Base-by-base conservation (phyloP, 2,797 vertebrate genomes). In the Odontamblyopus lacepedii region DNA sequence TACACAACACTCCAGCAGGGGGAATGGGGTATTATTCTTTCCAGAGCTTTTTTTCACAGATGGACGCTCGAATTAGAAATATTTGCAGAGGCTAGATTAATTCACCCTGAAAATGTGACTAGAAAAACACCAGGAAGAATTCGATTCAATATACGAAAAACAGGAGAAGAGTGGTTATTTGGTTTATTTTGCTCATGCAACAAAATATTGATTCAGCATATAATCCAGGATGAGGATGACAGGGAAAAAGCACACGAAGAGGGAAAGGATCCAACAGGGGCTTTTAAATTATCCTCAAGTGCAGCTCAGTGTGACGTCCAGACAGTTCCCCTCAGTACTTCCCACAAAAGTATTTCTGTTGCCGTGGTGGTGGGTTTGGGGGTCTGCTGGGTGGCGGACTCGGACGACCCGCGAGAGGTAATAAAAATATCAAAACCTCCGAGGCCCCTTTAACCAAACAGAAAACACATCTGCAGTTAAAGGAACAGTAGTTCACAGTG, bases 251-350 rank as follows among this genome's bases (percentile, higher is more conserved):
- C 86, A 91, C 85, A 87, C 79, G 83, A 65, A 89, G 87, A 81
- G 78, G 88, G 87, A 91, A 91, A 90, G 78, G 86, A 88, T 92
- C 93, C 93, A 91, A 83, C 79, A 5, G 89, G 92, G 93, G 84
- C 90, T 93, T 94, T 92, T 94, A 94, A 95, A 95, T 95, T 90
- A 94, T 90, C 74, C 85, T 55, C 67, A 85, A 93, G 92, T 92
- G 93, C 92, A 95, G 90, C 89, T 86, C 92, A 89, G 92, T 95
- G 93, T 94, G 94, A 95, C 92, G 91, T 92, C 92, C 93, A 94
- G 93, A 95, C 93, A 93, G 92, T 88, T 88, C 85, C 89, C 85
- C 91, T 83, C 88, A 85, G 88, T 89, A 88, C 92, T 94, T 94
- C 93, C 93, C 93, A 94, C 92, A 94, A 91, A 91, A 90, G 89